phyloP scores from a whole-genome alignment of 2,888 invertebrate species.

The Micropterix aruncella region DNA sequence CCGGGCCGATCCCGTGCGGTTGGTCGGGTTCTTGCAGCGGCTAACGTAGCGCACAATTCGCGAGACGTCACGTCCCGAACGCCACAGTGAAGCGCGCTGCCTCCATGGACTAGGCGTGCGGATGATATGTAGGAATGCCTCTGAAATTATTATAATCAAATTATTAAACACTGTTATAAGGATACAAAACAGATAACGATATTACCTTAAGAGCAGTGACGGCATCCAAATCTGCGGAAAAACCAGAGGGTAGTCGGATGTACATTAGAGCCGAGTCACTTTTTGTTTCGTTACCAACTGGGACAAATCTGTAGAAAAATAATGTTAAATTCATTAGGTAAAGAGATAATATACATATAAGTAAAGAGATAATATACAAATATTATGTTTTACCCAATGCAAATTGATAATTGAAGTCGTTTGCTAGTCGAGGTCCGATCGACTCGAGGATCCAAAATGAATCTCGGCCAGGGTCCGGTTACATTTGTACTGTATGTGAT shows the following conservation, averaged over 20 bases:
- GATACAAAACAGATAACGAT: background rate
- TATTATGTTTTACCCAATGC: conserved; percentile 46
- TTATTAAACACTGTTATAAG: background rate
- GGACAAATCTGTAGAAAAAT: conserved; percentile 52
- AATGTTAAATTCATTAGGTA: no score
- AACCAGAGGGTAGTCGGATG: conserved; percentile 83
- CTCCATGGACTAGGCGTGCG: conserved; percentile 21
- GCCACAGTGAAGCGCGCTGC: conserved; percentile 29
- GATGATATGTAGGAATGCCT: conserved; percentile 25
- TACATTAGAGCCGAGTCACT: conserved; percentile 89
- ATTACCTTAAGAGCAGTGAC: conserved; percentile 46
- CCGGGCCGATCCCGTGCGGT: conserved; percentile 79
- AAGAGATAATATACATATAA: no score
- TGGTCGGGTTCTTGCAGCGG: conserved; percentile 68
- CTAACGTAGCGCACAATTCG: conserved; percentile 73
- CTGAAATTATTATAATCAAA: conserved; percentile 14
- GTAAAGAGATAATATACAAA: conserved; percentile 1
- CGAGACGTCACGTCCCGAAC: conserved; percentile 30
- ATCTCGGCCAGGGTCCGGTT: conserved; percentile 77
- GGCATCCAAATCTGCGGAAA: conserved; percentile 63
- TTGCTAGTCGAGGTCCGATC: conserved; percentile 66
- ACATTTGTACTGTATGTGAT: conserved; percentile 76
- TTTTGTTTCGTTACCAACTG: conserved; percentile 46
- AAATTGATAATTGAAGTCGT: conserved; percentile 68
- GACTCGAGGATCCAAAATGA: conserved; percentile 73